Evolutionary conservation across 2,797 vertebrate species (phyloP), one percentile per base, ranked within the genome.

Genomic region (Psittacula derbiana): DNA sequence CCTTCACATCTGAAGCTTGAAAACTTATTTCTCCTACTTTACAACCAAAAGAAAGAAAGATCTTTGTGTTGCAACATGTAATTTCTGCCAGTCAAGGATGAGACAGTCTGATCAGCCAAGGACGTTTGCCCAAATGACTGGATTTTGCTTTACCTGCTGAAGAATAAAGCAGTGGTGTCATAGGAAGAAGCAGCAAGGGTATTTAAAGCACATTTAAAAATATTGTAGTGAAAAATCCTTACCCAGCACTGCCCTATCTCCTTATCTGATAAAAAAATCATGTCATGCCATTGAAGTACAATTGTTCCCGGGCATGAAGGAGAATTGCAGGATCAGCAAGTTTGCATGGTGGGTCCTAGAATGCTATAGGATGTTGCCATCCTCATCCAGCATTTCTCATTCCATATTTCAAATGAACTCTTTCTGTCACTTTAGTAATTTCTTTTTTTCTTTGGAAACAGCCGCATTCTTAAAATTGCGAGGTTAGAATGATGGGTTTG

Each of bases 131-230:
- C 53, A 55, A 46, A 44, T 30, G 7, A 15, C 33, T 18, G 41
- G 36, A 40, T 74, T 80, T 89, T 66, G 16, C 33, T 78, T 57
- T 53, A 16, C 28, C 40, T 73, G 28, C 40, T 52, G 55, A 62
- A 7, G 28, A 65, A 46, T 46, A 89, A 72, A 78, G 3, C 19
- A 36, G 33, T 31, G 18, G 11, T 78, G 50, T 8, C 38, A 69
- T 18, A 47, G 8, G 27, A 55, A 66, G 25, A 49, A 40, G n/a
- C 28, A 64, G 5, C 7, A 58, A 65, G 16, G 38, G 28, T 30
- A 52, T 44, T 20, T 40, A 61, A 30, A 55, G 4, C 5, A 23
- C 18, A 61, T 33, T 13, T 0, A 0, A 28, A 33, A 27, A 8
- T 7, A 24, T 1, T 40, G 7, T 28, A 10, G 6, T 40, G 65